Evolutionary conservation across 2,888 invertebrate genomes (phyloP).

Genomic region (Ellobium chinense): DNA sequence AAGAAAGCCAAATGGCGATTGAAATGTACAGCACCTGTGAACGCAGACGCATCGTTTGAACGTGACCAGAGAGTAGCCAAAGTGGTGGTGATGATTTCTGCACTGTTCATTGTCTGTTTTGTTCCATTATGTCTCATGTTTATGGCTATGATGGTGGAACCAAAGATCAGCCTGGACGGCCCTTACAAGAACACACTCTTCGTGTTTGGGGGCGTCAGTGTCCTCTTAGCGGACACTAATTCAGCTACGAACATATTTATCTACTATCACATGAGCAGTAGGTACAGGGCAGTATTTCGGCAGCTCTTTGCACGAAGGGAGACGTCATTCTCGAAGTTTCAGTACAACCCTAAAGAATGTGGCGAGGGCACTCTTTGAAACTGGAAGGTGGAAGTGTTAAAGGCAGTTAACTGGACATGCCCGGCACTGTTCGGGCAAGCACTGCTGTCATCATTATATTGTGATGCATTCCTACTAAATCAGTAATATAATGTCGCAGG

Average conservation of each 20-base stretch:
- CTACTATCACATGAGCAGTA: constrained; percentile 1
- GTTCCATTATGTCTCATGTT: neutral
- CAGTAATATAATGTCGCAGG: too few relatives aligned
- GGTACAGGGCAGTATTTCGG: neutral
- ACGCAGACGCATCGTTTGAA: neutral
- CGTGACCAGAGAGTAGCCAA: neutral
- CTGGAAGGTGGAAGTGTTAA: too few relatives aligned
- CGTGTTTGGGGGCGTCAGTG: neutral
- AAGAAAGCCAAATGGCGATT: neutral
- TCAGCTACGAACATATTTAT: constrained; percentile 4
- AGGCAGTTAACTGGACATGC: too few relatives aligned
- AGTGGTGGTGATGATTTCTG: constrained; percentile 7
- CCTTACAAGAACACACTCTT: neutral
- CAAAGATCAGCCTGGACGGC: neutral
- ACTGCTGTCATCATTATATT: too few relatives aligned
- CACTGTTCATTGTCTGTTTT: neutral
- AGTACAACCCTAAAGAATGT: too few relatives aligned
- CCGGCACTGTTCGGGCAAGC: too few relatives aligned
- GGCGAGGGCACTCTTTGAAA: too few relatives aligned
- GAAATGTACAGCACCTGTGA: neutral
- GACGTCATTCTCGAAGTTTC: too few relatives aligned
- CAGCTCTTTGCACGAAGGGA: neutral
- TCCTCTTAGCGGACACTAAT: neutral
- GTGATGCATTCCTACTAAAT: too few relatives aligned
- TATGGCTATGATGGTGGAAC: neutral